These are phyloP conservation scores for Periophthalmodon schlosseri DNA, from an alignment of 2,113 vertebrate genomes.

Conservation along the genomic window DNA sequence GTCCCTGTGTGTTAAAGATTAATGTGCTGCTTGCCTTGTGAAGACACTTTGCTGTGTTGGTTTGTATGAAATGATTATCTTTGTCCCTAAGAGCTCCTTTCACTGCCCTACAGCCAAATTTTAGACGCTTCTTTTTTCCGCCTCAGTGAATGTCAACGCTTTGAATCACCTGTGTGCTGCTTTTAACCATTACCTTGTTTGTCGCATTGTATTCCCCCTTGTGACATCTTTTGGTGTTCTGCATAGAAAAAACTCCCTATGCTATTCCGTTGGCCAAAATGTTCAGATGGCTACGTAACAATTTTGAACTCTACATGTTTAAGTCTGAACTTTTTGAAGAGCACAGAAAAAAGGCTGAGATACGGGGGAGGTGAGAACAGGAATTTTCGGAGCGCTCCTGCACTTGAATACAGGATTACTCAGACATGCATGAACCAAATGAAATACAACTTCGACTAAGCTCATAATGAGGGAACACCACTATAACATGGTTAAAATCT, in stretches of 20 bases:
- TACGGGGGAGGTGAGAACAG: too few species aligned
- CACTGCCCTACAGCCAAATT: conserved; percentile 40
- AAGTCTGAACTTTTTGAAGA: too few species aligned
- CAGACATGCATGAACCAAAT: too few species aligned
- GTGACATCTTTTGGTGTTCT: not conserved
- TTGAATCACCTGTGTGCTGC: conserved; percentile 47
- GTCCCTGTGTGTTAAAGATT: conserved; percentile 5
- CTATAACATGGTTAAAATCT: too few species aligned
- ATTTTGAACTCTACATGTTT: too few species aligned
- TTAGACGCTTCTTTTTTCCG: conserved; percentile 43
- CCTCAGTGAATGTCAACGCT: conserved; percentile 46
- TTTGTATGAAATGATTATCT: conserved; percentile 29
- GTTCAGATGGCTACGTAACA: too few species aligned
- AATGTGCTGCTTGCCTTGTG: conserved; percentile 10
- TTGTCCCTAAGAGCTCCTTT: conserved; percentile 12
- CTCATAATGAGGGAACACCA: too few species aligned
- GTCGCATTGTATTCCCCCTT: not conserved
- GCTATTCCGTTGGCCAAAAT: too few species aligned
- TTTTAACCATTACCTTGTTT: conserved; percentile 37
- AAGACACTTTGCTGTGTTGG: not conserved
- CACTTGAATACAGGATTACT: too few species aligned
- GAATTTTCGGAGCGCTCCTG: too few species aligned
- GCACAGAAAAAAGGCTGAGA: too few species aligned
- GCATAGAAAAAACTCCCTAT: not conserved
- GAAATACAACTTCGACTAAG: too few species aligned